Evolutionary conservation across 2,113 vertebrate species (phyloP).

Genomic region (Sarotherodon lohbergeri): DNA sequence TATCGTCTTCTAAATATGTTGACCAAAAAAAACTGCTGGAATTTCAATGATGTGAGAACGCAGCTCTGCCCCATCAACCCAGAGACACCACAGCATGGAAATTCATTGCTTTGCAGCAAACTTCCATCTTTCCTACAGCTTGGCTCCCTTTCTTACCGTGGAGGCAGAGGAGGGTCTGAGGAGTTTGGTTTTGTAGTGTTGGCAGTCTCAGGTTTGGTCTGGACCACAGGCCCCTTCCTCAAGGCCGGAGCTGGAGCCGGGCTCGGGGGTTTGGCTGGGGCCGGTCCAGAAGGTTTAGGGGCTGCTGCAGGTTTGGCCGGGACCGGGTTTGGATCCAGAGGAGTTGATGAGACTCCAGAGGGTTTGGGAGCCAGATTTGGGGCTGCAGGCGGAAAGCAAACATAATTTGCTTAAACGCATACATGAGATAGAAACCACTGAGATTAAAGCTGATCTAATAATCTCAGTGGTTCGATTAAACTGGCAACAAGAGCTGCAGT

Average conservation of each 20-base stretch:
- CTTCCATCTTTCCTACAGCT: not conserved
- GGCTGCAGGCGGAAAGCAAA: not conserved
- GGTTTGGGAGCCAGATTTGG: conserved; percentile 31
- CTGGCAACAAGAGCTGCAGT: not conserved
- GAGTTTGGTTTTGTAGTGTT: not conserved
- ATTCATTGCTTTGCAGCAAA: not conserved
- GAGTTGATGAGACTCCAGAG: not conserved
- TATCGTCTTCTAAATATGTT: not conserved
- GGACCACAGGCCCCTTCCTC: conserved; percentile 24
- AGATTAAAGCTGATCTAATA: not conserved
- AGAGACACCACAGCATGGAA: not conserved
- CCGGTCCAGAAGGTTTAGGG: not conserved
- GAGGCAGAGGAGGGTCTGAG: conserved; percentile 43
- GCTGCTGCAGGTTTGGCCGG: conserved; percentile 35
- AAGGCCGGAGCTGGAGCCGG: not conserved
- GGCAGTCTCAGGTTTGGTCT: not conserved
- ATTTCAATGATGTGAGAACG: not conserved
- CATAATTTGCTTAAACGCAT: not conserved
- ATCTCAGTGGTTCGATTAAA: not conserved
- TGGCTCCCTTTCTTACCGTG: conserved; percentile 9
- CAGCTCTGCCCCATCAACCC: not conserved
- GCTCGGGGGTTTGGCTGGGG: not conserved
- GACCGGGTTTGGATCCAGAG: conserved; percentile 6
- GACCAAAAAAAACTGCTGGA: fast-evolving
- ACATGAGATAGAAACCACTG: not conserved